Evolutionary conservation across 2,888 invertebrate genomes (phyloP), one percentile per base, ranked within the genome.

Genomic region (Theristus sp.): DNA sequence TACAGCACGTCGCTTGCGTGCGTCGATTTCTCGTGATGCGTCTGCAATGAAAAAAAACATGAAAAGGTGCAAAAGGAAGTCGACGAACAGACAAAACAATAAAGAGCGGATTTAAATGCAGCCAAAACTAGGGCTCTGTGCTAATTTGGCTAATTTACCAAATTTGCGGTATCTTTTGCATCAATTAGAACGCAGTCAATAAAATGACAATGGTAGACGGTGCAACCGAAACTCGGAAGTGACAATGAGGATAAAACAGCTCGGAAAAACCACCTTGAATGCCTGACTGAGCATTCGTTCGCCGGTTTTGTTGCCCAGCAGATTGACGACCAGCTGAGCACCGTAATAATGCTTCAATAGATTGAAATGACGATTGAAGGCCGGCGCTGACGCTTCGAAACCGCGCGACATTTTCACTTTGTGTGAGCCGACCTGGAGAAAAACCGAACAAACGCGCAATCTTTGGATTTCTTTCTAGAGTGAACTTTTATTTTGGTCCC

Each of bases 401-500:
- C 94, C 93, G 56, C 96, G 82, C 0, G 94, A 93, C 78, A 98
- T 83, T 75, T 89, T 88, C 0, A 98, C 91, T 79, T 94, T 96
- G 76, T 98, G 98, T 0, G 96, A 93, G 17, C 98, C 98, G 47
- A 98, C 94, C n/a, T n/a, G n/a, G n/a, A n/a, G n/a, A n/a, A n/a
- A n/a, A n/a, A n/a, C n/a, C n/a, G 61, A 69, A 62, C 26, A 58
- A n/a, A 56, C 22, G 22, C 57, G 46, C 26, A 20, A 22, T 62
- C 47, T 17, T 62, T 10, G n/a, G 30, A 13, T 6, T 20, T 13
- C 38, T 38, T 38, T 31, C 47, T 31, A n/a, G n/a, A n/a, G n/a
- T n/a, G n/a, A n/a, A n/a, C n/a, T n/a, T n/a, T n/a, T n/a, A n/a
- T n/a, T n/a, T n/a, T n/a, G n/a, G n/a, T n/a, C n/a, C n/a, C n/a